Evolutionary conservation across 2,113 vertebrate species (phyloP).

Genomic region (Motacilla tschutschensis): DNA sequence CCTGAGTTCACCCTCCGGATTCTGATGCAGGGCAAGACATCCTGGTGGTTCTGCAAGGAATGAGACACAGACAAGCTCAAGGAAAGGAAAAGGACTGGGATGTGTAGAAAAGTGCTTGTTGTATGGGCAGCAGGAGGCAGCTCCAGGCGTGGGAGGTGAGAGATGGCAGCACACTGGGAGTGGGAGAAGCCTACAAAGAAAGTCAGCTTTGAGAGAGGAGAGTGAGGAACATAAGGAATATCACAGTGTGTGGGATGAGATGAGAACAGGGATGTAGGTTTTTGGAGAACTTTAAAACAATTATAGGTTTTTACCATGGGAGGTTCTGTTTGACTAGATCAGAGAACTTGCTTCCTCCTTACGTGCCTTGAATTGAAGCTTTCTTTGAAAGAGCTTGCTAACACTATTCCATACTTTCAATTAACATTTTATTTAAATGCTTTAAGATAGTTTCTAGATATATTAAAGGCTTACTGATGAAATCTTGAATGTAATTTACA

Average conservation of each 20-base stretch:
- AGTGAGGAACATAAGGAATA: conserved; percentile 65
- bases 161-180: conserved; percentile 55
- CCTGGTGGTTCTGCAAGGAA: background rate
- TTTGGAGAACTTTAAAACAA: conserved; percentile 65
- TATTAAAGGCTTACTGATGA: conserved; percentile 46
- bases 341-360: conserved; percentile 41
- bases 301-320: conserved; percentile 62
- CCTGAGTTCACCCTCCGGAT: conserved; percentile 13
- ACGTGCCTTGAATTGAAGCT: conserved; percentile 40
- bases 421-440: conserved; percentile 61
- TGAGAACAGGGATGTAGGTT: conserved; percentile 64
- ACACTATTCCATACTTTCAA: conserved; percentile 35
- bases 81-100: conserved; percentile 9
- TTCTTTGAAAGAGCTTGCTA: conserved; percentile 52
- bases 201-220: conserved; percentile 48
- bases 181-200: conserved; percentile 66
- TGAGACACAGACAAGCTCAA: background rate
- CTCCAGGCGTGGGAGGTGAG: conserved; percentile 43
- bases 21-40: conserved; percentile 22
- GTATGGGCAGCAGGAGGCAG: conserved; percentile 60
- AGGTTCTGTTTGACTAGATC: conserved; percentile 65
- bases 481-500: conserved; percentile 52
- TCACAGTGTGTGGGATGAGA: conserved; percentile 61
- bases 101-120: conserved; percentile 42
- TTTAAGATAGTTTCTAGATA: conserved; percentile 49